These are phyloP conservation scores for Carettochelys insculpta DNA, from an alignment of 2,113 vertebrate species.

Conservation along the genomic window DNA sequence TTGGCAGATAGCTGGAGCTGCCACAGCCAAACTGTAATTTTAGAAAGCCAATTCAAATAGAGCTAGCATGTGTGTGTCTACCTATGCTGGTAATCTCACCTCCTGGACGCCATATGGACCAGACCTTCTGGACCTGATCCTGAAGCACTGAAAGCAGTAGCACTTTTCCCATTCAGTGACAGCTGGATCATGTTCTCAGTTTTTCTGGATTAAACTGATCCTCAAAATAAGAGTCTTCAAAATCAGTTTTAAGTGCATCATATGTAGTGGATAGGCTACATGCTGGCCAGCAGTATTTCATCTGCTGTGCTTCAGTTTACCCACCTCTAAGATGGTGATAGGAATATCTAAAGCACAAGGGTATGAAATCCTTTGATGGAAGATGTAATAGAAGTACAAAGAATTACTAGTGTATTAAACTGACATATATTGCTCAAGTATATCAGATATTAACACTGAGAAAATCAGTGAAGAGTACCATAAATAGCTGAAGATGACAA, in stretches of 20 bases:
- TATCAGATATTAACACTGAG: not conserved
- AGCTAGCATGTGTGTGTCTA: not conserved
- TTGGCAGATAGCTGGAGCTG: not conserved
- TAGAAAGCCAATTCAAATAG: not conserved
- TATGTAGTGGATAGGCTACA: not conserved
- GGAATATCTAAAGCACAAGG: not conserved
- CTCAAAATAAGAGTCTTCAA: not conserved
- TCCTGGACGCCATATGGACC: not conserved
- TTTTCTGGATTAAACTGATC: not conserved
- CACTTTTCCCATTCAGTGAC: not conserved
- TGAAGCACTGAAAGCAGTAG: slow-evolving; percentile 9
- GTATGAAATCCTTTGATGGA: not conserved
- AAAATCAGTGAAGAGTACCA: not conserved
- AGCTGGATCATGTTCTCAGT: not conserved
- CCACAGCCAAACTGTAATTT: not conserved
- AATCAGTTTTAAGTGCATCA: not conserved
- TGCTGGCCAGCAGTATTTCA: not conserved
- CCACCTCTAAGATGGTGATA: not conserved
- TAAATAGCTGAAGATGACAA: not conserved
- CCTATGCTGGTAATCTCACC: not conserved
- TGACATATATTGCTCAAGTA: not conserved
- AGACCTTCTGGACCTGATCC: not conserved
- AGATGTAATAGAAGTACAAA: not conserved
- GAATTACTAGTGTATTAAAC: not conserved
- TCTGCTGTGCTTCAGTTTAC: not conserved